Evolutionary conservation across 2,797 vertebrate genomes (phyloP).

Genomic region (Falco rusticolus): DNA sequence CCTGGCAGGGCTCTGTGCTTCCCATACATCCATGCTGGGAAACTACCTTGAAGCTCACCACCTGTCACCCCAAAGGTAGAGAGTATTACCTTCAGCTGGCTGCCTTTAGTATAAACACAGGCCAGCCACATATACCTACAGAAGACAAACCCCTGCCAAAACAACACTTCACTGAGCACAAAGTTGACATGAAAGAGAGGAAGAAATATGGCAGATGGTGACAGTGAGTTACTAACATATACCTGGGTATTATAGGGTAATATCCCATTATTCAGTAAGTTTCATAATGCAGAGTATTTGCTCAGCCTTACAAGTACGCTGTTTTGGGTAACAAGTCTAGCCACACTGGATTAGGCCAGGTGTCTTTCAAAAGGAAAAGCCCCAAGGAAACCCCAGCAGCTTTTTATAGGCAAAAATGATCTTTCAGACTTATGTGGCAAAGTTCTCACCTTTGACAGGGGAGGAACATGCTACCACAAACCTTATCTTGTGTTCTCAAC

Average conservation of each 20-base stretch:
- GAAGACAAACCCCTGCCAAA: background rate
- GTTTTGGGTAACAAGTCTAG: background rate
- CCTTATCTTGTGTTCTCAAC: background rate
- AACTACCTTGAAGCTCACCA: background rate
- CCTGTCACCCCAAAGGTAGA: background rate
- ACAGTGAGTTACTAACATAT: background rate
- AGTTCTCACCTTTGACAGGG: background rate
- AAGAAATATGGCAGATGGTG: background rate
- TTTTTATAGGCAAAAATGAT: background rate
- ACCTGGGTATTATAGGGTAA: background rate
- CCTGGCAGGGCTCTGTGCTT: background rate
- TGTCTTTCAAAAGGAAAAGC: background rate
- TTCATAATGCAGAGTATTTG: background rate
- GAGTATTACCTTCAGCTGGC: background rate
- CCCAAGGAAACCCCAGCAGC: background rate
- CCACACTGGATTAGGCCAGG: background rate
- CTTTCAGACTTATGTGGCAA: background rate
- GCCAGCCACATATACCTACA: rapidly evolving
- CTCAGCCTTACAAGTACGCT: background rate
- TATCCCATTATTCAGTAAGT: background rate
- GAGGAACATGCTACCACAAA: background rate
- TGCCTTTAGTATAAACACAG: background rate
- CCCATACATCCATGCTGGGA: rapidly evolving
- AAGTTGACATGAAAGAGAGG: background rate
- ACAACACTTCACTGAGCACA: background rate